Evolutionary conservation across 92 coral and sea anemone species (phyloP).

Genomic region (Montipora capitata): DNA sequence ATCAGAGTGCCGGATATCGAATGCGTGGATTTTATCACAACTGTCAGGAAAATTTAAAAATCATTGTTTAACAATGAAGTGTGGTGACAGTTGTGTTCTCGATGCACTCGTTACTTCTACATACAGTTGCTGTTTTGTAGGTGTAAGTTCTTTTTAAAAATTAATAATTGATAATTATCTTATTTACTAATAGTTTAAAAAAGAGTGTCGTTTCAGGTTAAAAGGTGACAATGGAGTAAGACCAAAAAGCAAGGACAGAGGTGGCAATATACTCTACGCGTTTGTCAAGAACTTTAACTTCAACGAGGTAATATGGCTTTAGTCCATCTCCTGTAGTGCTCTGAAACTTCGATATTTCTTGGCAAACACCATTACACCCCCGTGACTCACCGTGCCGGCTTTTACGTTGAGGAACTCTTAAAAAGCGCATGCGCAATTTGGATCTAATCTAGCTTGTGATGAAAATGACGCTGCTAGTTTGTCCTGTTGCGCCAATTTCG

Average conservation of each 20-base stretch:
- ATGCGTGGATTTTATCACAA: not conserved
- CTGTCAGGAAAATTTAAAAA: not conserved
- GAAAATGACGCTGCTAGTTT: too few relatives aligned
- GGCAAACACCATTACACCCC: too few relatives aligned
- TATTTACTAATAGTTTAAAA: not conserved
- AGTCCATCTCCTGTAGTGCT: too few relatives aligned
- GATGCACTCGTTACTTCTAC: conserved; percentile 23
- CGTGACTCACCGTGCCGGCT: too few relatives aligned
- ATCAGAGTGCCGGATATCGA: not conserved
- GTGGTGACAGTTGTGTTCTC: conserved; percentile 8
- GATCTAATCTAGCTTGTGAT: too few relatives aligned
- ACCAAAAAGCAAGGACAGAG: conserved; percentile 24
- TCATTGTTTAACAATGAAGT: conserved; percentile 1
- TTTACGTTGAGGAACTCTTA: too few relatives aligned
- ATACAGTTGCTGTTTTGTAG: not conserved
- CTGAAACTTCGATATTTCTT: not conserved
- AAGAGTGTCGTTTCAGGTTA: conserved; percentile 26
- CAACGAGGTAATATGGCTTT: conserved; percentile 8
- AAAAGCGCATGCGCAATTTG: too few relatives aligned
- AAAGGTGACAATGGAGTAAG: not conserved
- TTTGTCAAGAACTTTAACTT: conserved; percentile 6
- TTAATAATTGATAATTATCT: not conserved
- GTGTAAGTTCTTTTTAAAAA: not conserved
- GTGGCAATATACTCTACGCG: conserved; percentile 51
- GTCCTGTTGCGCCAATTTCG: too few relatives aligned